These are phyloP conservation scores for Alethe castanea DNA, from an alignment of 2,113 vertebrate genomes.

Conservation along the genomic window DNA sequence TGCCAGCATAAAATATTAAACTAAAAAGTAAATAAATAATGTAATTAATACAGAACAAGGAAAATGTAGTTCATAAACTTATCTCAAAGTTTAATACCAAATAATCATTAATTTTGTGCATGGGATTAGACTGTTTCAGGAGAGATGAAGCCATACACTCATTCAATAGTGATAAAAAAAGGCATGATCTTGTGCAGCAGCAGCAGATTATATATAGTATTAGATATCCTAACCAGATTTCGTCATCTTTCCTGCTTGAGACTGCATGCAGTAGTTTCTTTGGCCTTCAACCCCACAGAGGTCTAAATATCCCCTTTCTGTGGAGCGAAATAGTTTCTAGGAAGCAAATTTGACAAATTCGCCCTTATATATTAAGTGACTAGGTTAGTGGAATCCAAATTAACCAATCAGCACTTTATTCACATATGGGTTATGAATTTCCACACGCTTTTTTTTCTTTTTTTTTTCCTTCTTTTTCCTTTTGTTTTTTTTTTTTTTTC, in stretches of 20 bases:
- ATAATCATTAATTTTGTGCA: not conserved
- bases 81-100: not conserved
- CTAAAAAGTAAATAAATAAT: not conserved
- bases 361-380: not conserved
- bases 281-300: not conserved
- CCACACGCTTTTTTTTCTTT: accelerated
- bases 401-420: not conserved
- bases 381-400: not conserved
- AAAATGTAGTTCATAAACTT: not conserved
- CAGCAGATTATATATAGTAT: no score
- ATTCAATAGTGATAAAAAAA: not conserved
- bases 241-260: not conserved
- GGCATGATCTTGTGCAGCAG: not conserved
- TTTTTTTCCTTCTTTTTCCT: no score
- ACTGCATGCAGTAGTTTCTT: not conserved
- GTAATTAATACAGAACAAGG: not conserved
- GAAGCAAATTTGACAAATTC: not conserved
- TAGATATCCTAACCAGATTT: not conserved
- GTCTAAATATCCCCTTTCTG: not conserved
- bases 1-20: not conserved
- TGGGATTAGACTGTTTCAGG: not conserved
- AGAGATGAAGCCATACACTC: not conserved
- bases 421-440: not conserved
- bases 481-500: no score
- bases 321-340: not conserved